Conservation (phyloP, 2,113 vertebrate genomes). For the Fregetta grallaria region DNA sequence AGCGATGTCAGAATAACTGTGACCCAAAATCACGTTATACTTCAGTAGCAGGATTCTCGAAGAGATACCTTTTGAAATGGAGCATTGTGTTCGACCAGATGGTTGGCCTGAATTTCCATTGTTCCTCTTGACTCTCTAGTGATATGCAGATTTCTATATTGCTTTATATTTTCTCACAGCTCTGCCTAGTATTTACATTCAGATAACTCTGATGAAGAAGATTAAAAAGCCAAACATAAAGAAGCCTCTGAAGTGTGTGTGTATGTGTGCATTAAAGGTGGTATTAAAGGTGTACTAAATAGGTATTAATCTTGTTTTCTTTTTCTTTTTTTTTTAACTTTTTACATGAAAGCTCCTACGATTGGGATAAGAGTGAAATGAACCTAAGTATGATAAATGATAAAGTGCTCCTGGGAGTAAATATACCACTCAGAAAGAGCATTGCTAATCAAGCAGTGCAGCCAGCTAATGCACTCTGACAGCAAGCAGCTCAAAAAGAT, state of each 20-base stretch:
- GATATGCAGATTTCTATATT: constrained; percentile 11
- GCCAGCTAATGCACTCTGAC: constrained; percentile 37
- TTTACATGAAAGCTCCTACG: constrained; percentile 63
- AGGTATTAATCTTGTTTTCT: constrained; percentile 61
- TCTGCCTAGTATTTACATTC: constrained; percentile 23
- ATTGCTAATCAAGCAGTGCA: constrained; percentile 63
- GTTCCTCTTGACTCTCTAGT: background rate
- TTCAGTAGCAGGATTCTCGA: background rate
- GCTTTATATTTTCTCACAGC: background rate
- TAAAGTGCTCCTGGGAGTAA: constrained; percentile 67
- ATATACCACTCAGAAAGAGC: constrained; percentile 61
- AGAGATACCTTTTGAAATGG: constrained; percentile 10
- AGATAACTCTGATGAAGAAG: constrained; percentile 5
- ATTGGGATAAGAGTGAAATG: constrained; percentile 67
- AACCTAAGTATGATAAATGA: constrained; percentile 71
- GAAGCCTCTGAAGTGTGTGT: constrained; percentile 11
- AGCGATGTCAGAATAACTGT: background rate
- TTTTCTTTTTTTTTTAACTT: background rate
- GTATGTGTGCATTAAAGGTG: background rate
- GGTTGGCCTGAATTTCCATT: constrained; percentile 12
- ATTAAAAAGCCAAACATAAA: constrained; percentile 33
- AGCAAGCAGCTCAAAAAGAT: constrained; percentile 42
- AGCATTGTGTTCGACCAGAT: constrained; percentile 14
- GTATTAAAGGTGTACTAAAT: constrained; percentile 49
- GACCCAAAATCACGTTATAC: background rate